phyloP scores from a whole-genome alignment of 2,888 invertebrate genomes.

The Autographa pulchrina region DNA sequence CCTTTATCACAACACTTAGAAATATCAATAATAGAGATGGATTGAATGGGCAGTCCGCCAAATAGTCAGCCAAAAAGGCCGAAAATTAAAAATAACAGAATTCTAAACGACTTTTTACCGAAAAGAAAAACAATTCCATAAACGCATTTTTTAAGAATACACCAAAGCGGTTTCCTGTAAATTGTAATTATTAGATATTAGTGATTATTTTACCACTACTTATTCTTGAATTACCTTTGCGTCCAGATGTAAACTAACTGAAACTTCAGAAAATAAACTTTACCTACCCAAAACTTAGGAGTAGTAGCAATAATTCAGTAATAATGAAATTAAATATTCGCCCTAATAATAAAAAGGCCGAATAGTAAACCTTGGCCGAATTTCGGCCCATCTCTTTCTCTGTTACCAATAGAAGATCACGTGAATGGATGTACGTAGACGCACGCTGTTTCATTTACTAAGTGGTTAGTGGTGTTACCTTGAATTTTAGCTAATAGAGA shows the following conservation, averaged over 20 bases:
- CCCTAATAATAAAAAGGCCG: background rate
- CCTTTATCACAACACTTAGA: constrained; percentile 13
- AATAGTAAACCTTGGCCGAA: background rate
- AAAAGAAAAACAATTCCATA: too few species aligned
- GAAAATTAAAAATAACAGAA: background rate
- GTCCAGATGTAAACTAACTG: too few species aligned
- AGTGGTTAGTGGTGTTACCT: background rate
- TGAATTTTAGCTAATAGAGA: background rate
- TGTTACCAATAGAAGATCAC: background rate
- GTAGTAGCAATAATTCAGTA: too few species aligned
- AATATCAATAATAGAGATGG: background rate
- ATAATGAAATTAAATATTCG: constrained; percentile 4
- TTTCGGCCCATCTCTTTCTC: background rate
- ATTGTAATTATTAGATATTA: too few species aligned
- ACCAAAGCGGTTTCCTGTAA: too few species aligned
- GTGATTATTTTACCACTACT: too few species aligned
- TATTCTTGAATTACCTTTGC: too few species aligned
- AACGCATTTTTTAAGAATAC: too few species aligned
- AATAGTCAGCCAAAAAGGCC: background rate
- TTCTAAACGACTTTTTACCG: too few species aligned
- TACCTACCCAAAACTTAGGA: background rate
- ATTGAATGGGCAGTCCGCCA: background rate
- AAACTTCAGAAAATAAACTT: too few species aligned
- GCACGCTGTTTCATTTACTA: constrained; percentile 1
- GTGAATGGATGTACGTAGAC: constrained; percentile 5